Percentiles rank a stretch among this genome's conserved stretches.
These are phyloP conservation scores for Plagiodera versicolora DNA, from an alignment of 2,888 invertebrate species.

Conservation along the genomic window DNA sequence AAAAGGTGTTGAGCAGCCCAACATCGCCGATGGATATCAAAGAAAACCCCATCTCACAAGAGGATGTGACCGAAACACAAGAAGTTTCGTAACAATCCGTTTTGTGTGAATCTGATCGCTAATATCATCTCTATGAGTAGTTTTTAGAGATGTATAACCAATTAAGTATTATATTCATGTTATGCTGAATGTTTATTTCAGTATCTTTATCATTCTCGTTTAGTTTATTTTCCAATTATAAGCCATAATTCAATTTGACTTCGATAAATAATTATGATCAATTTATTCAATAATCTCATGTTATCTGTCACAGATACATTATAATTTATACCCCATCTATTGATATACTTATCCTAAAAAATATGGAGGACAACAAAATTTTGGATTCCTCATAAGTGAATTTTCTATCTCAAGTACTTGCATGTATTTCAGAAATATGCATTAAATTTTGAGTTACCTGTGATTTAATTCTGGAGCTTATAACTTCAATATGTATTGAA, in stretches of 20 bases:
- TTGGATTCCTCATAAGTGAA: too few relatives aligned
- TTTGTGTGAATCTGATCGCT: constrained; percentile 18
- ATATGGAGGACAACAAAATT: too few relatives aligned
- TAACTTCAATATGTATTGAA: too few relatives aligned
- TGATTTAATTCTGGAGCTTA: too few relatives aligned
- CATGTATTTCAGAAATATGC: too few relatives aligned
- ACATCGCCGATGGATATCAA: constrained; percentile 19
- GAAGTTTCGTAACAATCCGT: constrained; percentile 18
- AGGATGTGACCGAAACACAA: constrained; percentile 11
- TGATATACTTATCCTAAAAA: not conserved
- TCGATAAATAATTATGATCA: not conserved
- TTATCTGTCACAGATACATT: not conserved
- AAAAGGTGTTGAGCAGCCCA: constrained; percentile 14
- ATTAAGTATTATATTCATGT: constrained; percentile 31
- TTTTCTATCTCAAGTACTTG: too few relatives aligned
- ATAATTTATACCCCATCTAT: not conserved
- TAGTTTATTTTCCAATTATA: not conserved
- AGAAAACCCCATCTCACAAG: constrained; percentile 15
- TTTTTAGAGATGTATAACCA: constrained; percentile 24
- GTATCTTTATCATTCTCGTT: constrained; percentile 18
- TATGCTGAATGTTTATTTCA: constrained; percentile 23
- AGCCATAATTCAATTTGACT: not conserved
- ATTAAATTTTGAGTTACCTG: too few relatives aligned
- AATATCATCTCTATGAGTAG: constrained; percentile 17
- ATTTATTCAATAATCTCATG: not conserved